These are phyloP conservation scores for Spodoptera picta DNA, from an alignment of 2,888 invertebrate species.

Conservation along the genomic window DNA sequence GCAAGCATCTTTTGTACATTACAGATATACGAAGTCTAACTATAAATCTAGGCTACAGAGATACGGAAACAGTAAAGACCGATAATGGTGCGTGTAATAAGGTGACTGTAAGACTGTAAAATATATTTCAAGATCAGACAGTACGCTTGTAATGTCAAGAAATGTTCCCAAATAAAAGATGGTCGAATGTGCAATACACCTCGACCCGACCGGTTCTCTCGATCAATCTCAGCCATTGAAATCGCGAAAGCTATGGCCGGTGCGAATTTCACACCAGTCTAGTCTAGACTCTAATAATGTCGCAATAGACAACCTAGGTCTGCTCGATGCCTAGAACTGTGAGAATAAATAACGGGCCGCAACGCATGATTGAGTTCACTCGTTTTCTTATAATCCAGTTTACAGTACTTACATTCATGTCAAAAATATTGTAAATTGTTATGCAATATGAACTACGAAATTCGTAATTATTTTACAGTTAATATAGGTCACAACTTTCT, in stretches of 20 bases:
- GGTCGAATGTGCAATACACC: conserved; percentile 58
- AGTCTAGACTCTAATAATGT: conserved; percentile 80
- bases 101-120: conserved; percentile 15
- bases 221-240: conserved; percentile 81
- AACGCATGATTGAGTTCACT: conserved; percentile 68
- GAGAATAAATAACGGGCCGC: conserved; percentile 79
- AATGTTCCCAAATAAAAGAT: conserved; percentile 57
- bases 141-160: conserved; percentile 9
- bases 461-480: too few species aligned
- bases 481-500: too few species aligned
- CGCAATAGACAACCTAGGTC: conserved; percentile 72
- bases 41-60: conserved; percentile 39
- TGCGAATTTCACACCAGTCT: conserved; percentile 87
- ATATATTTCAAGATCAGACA: conserved; percentile 41
- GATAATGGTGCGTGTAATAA: conserved; percentile 26
- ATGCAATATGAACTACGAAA: conserved; percentile 5
- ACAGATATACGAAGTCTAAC: conserved; percentile 26
- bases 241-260: conserved; percentile 82
- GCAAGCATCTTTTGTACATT: conserved; percentile 25
- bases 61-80: conserved; percentile 40
- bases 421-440: conserved; percentile 34
- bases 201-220: conserved; percentile 78
- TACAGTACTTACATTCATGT: conserved; percentile 26
- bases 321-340: conserved; percentile 76
- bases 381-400: conserved; percentile 62